Conservation (phyloP, 2,888 invertebrate species). For the Luperina nickerlii region DNA sequence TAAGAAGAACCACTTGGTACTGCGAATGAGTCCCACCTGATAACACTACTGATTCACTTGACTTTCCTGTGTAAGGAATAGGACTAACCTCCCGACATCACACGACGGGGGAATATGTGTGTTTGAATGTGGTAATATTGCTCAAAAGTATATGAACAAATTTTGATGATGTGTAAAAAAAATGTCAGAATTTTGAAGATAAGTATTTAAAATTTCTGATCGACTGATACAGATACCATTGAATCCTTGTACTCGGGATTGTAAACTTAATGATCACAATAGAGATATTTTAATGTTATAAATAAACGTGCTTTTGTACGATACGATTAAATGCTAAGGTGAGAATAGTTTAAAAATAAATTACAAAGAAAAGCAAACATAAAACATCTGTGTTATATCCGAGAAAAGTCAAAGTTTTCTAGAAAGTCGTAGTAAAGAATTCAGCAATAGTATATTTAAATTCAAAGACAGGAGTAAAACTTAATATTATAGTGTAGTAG, state of each 20-base stretch:
- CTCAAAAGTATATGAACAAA: slow-evolving; percentile 63
- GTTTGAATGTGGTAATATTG: slow-evolving; percentile 45
- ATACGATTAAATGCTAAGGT: slow-evolving; percentile 15
- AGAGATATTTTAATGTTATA: slow-evolving; percentile 25
- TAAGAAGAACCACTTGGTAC: slow-evolving; percentile 88
- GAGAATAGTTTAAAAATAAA: slow-evolving; percentile 27
- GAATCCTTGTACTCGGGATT: slow-evolving; percentile 44
- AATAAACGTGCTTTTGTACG: slow-evolving; percentile 37
- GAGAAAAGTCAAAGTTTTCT: slow-evolving; percentile 12
- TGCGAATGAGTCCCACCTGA: slow-evolving; percentile 80
- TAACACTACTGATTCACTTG: slow-evolving; percentile 41
- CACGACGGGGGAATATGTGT: slow-evolving; percentile 32
- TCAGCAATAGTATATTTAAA: slow-evolving; percentile 16
- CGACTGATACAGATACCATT: slow-evolving; percentile 64
- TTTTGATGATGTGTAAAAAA: slow-evolving; percentile 26
- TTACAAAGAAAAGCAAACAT: slow-evolving; percentile 34
- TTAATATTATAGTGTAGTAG: slow-evolving; percentile 43
- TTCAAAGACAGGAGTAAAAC: slow-evolving; percentile 52
- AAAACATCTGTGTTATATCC: background rate
- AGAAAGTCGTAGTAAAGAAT: slow-evolving; percentile 36
- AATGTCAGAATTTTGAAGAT: slow-evolving; percentile 49
- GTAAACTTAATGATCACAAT: slow-evolving; percentile 35
- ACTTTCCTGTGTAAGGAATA: slow-evolving; percentile 46
- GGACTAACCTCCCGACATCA: slow-evolving; percentile 35
- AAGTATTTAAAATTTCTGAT: slow-evolving; percentile 51